These are phyloP conservation scores for Ferrisia virgata DNA, from an alignment of 2,888 invertebrate genomes.

Conservation along the genomic window DNA sequence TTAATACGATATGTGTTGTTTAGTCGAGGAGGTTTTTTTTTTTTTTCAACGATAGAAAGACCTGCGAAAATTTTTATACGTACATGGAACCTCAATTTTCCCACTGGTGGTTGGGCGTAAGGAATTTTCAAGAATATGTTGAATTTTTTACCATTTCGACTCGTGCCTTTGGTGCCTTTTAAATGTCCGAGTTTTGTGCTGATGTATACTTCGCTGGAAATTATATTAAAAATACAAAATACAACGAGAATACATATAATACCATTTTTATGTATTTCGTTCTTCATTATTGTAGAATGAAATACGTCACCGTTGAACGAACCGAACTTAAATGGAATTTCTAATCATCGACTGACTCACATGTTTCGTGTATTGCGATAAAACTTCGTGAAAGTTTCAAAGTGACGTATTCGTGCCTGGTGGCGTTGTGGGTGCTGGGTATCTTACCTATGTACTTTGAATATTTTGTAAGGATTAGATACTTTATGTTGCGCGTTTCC, in stretches of 20 bases:
- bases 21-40: neutral
- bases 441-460: no score
- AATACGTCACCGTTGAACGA: neutral
- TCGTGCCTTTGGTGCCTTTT: slow-evolving; percentile 51
- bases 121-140: slow-evolving; percentile 54
- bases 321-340: neutral
- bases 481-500: neutral
- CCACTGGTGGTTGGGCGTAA: slow-evolving; percentile 54
- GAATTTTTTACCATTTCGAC: slow-evolving; percentile 51
- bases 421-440: no score
- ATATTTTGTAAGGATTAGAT: neutral
- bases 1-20: no score
- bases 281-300: neutral
- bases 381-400: neutral
- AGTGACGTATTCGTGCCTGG: neutral
- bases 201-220: neutral
- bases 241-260: neutral
- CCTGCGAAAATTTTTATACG: neutral
- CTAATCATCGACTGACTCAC: neutral
- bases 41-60: no score
- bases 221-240: neutral
- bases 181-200: slow-evolving; percentile 51
- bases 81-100: slow-evolving; percentile 54
- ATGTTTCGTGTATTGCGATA: neutral
- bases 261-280: neutral